Base-by-base conservation (phyloP, 92 coral and sea anemone species). In the Umimayanthus chanpuru region DNA sequence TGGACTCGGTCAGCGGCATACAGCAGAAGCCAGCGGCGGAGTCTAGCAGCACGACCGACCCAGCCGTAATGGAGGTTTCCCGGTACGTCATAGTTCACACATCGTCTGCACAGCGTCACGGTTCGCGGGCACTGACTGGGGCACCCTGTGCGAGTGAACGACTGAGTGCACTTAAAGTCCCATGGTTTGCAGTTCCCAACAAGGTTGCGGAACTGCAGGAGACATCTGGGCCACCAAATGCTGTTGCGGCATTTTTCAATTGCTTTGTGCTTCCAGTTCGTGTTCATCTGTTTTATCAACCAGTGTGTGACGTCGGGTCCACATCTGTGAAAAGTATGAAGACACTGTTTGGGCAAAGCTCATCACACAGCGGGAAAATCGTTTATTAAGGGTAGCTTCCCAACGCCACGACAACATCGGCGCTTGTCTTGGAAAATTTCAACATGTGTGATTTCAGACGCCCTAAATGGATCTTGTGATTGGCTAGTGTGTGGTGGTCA, bases 61-160 rank as follows among this genome's bases (percentile, higher is more conserved):
- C 65, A 76, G 8, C 91, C 91, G 72, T 89, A 89, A 28, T 82
- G 84, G 81, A 76, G 76, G 88, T 89, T 84, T 47, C 91, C 91
- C 12, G 88, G 91, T 58, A 89, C 91, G 28, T 89, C 88, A 9
- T 89, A 82, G 73, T 74, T 82, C 0, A 82, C 83, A 76, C 88
- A 73, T 43, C 74, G 82, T 26, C 82, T 53, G 10, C 88, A 89
- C 74, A 89, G 82, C 55, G 88, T 89, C 82, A 89, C 91, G 26
- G 91, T 89, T 7, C 74, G 67, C 26, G 71, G 90, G 84, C 89
- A 77, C 53, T 47, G 61, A 5, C 39, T 79, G 30, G 90, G 90
- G 12, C 90, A 88, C 3, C 73, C 65, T 28, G 58, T 23, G 32
- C 66, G 73, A n/a, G 28, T 50, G 71, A 88, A 88, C 3, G 64